Evolutionary conservation across 2,797 vertebrate species (phyloP).

Genomic region (Huso huso): DNA sequence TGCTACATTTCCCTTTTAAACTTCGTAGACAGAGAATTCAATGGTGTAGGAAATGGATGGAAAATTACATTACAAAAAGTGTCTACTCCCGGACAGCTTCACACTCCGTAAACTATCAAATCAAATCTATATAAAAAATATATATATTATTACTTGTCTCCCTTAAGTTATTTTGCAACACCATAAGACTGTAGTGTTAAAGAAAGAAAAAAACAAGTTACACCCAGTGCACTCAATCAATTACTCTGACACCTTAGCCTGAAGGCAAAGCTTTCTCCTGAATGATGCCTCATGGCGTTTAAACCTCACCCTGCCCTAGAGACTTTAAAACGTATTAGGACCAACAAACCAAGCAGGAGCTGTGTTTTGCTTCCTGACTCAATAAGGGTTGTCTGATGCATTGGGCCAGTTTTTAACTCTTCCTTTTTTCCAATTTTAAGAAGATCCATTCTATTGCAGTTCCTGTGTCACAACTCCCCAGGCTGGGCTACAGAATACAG

Average conservation of each 20-base stretch:
- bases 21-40: no score
- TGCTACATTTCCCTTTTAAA: no score
- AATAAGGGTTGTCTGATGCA: no score
- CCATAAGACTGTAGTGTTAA: not conserved
- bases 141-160: not conserved
- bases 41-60: no score
- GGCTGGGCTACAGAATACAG: no score
- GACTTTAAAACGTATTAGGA: slow-evolving; percentile 36
- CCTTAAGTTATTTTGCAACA: not conserved
- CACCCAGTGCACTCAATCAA: slow-evolving; percentile 24
- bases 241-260: slow-evolving; percentile 24
- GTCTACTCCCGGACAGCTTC: no score
- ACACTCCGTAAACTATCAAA: slow-evolving; percentile 8
- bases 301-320: slow-evolving; percentile 26
- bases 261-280: slow-evolving; percentile 17
- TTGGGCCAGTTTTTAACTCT: slow-evolving; percentile 11
- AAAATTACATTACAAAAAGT: no score
- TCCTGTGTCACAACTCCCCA: no score
- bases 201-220: slow-evolving; percentile 14
- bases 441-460: no score
- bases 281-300: slow-evolving; percentile 24
- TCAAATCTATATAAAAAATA: not conserved
- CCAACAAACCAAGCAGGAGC: slow-evolving; percentile 9
- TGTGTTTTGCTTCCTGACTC: slow-evolving; percentile 38
- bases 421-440: no score